Evolutionary conservation across 1,140 invertebrate species (phyloP).

Genomic region (Octopus sinensis): DNA sequence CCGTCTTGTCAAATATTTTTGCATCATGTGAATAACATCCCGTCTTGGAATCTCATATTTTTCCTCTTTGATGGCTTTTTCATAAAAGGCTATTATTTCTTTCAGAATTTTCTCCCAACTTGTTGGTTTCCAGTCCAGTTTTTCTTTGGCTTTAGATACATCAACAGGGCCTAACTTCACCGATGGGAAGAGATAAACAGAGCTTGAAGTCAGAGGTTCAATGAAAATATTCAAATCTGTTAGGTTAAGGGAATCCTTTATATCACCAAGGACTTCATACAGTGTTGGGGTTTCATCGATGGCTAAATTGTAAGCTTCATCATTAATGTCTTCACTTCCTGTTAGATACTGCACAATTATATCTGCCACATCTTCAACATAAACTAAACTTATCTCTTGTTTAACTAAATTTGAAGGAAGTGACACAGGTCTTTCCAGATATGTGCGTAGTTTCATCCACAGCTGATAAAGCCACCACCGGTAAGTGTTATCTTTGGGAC

Average conservation of each 20-base stretch:
- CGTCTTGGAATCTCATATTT: slow-evolving; percentile 30
- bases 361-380: slow-evolving; percentile 58
- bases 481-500: slow-evolving; percentile 59
- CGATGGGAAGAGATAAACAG: slow-evolving; percentile 57
- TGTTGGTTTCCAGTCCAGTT: slow-evolving; percentile 55
- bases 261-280: slow-evolving; percentile 42
- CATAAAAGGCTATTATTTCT: slow-evolving; percentile 57
- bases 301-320: slow-evolving; percentile 59
- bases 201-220: slow-evolving; percentile 31
- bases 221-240: slow-evolving; percentile 34
- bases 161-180: slow-evolving; percentile 56
- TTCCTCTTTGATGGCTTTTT: slow-evolving; percentile 36
- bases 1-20: slow-evolving; percentile 36
- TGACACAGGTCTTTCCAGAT: slow-evolving; percentile 44
- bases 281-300: slow-evolving; percentile 48
- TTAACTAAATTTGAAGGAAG: slow-evolving; percentile 47
- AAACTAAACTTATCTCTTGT: slow-evolving; percentile 57
- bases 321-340: slow-evolving; percentile 28
- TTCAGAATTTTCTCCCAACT: slow-evolving; percentile 44
- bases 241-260: slow-evolving; percentile 41
- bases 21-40: slow-evolving; percentile 40
- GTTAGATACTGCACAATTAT: slow-evolving; percentile 42
- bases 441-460: slow-evolving; percentile 54
- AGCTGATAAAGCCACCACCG: slow-evolving; percentile 61
- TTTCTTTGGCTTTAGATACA: slow-evolving; percentile 50